Conservation (phyloP, 2,888 invertebrate genomes). For the Diadegma fenestrale region DNA sequence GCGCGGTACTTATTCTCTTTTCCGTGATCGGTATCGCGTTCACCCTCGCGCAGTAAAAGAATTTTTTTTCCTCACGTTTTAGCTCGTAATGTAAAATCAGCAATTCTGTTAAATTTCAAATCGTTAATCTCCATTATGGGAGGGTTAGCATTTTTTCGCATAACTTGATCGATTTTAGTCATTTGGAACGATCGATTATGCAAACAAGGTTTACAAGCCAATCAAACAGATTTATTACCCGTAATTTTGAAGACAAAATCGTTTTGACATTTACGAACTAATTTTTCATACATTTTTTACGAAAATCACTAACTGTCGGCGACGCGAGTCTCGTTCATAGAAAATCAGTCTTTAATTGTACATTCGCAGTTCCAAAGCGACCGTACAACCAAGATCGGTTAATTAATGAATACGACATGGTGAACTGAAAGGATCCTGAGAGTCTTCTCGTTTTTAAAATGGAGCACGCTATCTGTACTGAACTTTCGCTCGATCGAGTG, state of each 20-base stretch:
- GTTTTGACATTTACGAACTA: neutral
- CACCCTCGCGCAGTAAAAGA: neutral
- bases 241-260: neutral
- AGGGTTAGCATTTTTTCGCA: neutral
- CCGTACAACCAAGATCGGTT: constrained; percentile 70
- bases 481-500: constrained; percentile 57
- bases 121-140: neutral
- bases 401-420: constrained; percentile 78
- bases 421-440: constrained; percentile 85
- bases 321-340: neutral
- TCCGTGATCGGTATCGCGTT: neutral
- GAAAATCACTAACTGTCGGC: neutral
- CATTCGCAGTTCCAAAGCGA: constrained; percentile 53
- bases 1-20: constrained; percentile 56
- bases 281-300: neutral
- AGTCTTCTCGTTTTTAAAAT: constrained; percentile 19
- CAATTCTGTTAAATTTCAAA: neutral
- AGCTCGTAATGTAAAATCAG: neutral
- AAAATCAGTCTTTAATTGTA: constrained; percentile 14
- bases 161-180: neutral
- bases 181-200: neutral
- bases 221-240: neutral
- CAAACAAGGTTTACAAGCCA: neutral
- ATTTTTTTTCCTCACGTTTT: neutral
- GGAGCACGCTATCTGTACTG: constrained; percentile 62